A percentile compares a stretch with the other conserved stretches of the same genome.
phyloP scores from a whole-genome alignment of 1,140 invertebrate genomes.

The Temnothorax curvispinosus region DNA sequence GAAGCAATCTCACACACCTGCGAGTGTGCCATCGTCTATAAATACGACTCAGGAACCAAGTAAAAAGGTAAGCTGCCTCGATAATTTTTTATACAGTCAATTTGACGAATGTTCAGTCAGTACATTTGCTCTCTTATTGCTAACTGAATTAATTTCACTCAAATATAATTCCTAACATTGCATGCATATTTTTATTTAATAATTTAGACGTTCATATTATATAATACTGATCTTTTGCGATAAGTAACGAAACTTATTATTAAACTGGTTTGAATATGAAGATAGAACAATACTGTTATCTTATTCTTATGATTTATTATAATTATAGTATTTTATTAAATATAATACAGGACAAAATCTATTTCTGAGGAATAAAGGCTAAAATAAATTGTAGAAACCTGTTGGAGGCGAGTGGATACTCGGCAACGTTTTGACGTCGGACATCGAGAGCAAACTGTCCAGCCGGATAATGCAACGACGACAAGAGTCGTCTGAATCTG shows the following conservation, averaged over 20 bases:
- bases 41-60: slow-evolving; percentile 9
- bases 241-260: not conserved
- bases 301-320: not conserved
- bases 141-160: not conserved
- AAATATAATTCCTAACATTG: not conserved
- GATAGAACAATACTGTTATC: not conserved
- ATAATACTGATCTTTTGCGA: not conserved
- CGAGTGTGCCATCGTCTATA: slow-evolving; percentile 13
- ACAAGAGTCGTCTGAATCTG: slow-evolving; percentile 73
- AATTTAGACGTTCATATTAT: not conserved
- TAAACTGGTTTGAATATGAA: not conserved
- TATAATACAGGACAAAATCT: not conserved
- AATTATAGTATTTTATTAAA: not conserved
- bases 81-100: not conserved
- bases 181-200: slow-evolving; percentile 11
- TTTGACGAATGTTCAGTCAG: not conserved
- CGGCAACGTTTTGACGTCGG: slow-evolving; percentile 79
- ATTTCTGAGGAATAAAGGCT: not conserved
- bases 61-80: slow-evolving; percentile 64
- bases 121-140: not conserved
- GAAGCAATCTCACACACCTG: slow-evolving; percentile 60
- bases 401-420: slow-evolving; percentile 86
- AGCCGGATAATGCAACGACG: slow-evolving; percentile 62
- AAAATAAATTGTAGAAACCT: slow-evolving; percentile 85
- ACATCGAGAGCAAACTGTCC: slow-evolving; percentile 76